phyloP scores from a whole-genome alignment of 2,797 vertebrate genomes.

The Hybognathus amarus region DNA sequence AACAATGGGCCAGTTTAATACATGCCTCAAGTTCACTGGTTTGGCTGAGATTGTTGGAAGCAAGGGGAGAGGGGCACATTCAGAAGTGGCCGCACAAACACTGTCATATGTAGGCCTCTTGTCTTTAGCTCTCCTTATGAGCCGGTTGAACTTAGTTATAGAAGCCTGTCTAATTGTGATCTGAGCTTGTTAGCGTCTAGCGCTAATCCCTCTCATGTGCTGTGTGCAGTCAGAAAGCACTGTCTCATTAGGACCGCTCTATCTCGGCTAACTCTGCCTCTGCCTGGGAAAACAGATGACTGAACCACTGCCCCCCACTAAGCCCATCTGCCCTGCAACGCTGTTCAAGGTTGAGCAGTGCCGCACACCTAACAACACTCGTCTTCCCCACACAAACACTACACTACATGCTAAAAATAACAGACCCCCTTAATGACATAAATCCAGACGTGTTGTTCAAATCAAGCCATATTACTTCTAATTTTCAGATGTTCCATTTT shows the following conservation, averaged over 20 bases:
- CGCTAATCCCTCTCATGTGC: conserved; percentile 82
- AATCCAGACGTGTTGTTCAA: conserved; percentile 4
- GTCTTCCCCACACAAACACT: conserved; percentile 25
- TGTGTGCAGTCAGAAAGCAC: conserved; percentile 76
- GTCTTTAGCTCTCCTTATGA: conserved; percentile 44
- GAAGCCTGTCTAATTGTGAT: conserved; percentile 80
- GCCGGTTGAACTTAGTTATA: conserved; percentile 63
- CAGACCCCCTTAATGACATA: neutral
- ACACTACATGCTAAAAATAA: conserved; percentile 4
- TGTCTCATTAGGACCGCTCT: conserved; percentile 77
- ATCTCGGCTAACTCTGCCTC: conserved; percentile 65
- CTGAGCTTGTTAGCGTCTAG: conserved; percentile 78
- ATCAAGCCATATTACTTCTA: neutral
- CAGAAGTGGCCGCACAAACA: conserved; percentile 34
- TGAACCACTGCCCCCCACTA: conserved; percentile 63
- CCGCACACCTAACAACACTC: conserved; percentile 44
- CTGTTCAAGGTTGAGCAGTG: conserved; percentile 58
- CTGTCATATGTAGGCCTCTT: conserved; percentile 43
- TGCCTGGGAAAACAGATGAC: conserved; percentile 66
- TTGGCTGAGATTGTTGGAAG: conserved; percentile 53
- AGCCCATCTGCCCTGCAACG: conserved; percentile 50
- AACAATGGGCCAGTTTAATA: conserved; percentile 76
- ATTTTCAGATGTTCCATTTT: neutral
- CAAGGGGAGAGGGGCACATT: conserved; percentile 38
- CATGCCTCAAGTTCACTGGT: conserved; percentile 67